phyloP scores from a whole-genome alignment of 2,888 invertebrate species.

The Hemithea aestivaria region DNA sequence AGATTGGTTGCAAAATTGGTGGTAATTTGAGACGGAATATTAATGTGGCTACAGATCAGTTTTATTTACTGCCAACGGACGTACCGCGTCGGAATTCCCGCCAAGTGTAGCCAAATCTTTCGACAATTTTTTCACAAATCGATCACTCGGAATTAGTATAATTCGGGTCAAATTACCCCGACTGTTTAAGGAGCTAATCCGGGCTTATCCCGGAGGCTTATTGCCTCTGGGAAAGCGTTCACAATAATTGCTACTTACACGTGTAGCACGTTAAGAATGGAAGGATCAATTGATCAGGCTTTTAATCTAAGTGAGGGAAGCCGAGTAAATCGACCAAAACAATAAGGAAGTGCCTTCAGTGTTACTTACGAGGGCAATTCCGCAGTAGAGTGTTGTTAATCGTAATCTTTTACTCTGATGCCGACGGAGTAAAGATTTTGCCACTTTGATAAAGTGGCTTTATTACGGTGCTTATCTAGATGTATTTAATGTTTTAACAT shows the following conservation, averaged over 20 bases:
- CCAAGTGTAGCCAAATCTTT: too few species aligned
- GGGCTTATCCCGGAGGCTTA: constrained; percentile 17
- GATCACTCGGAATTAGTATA: constrained; percentile 22
- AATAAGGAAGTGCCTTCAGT: constrained; percentile 20
- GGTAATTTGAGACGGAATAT: too few species aligned
- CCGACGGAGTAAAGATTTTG: constrained; percentile 7
- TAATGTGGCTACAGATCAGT: too few species aligned
- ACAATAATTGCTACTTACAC: constrained; percentile 29
- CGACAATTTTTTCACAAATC: constrained; percentile 15
- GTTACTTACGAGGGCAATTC: constrained; percentile 5
- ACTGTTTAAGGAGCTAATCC: constrained; percentile 16
- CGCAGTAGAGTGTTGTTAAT: constrained; percentile 6
- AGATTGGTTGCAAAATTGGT: too few species aligned
- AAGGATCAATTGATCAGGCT: constrained; percentile 22
- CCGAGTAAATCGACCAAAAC: constrained; percentile 22
- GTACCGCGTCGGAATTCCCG: too few species aligned
- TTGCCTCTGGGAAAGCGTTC: constrained; percentile 12
- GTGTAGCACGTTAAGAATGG: constrained; percentile 22
- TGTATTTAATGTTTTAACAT: too few species aligned
- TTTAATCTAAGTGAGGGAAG: constrained; percentile 25
- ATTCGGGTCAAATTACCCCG: constrained; percentile 13
- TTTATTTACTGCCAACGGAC: too few species aligned
- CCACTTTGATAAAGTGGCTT: too few species aligned
- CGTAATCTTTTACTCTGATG: constrained; percentile 15
- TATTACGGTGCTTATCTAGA: too few species aligned